Evolutionary conservation across 2,113 vertebrate genomes (phyloP).

Genomic region (Clupea harengus): DNA sequence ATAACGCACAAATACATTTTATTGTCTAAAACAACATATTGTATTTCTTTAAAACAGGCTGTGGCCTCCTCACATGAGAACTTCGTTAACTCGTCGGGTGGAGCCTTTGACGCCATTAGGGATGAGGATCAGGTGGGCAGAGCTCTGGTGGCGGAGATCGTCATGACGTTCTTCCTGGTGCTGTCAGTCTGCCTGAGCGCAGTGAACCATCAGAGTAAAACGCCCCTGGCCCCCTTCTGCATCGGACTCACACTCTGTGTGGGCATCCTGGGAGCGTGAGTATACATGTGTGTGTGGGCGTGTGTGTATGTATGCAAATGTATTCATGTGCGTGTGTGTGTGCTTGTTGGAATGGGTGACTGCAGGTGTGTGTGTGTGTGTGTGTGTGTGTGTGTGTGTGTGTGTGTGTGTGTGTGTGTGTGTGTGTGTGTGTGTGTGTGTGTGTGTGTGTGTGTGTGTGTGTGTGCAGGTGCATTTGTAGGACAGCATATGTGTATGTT

Average conservation of each 20-base stretch:
- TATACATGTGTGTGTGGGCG: neutral
- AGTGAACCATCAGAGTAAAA: slow-evolving; percentile 27
- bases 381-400: neutral
- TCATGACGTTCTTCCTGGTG: slow-evolving; percentile 27
- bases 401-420: neutral
- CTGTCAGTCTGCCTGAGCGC: slow-evolving; percentile 31
- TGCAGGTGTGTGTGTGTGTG: neutral
- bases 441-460: neutral
- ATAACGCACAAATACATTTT: neutral
- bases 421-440: neutral
- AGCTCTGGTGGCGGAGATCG: slow-evolving; percentile 23
- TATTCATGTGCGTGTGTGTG: neutral
- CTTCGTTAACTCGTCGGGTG: slow-evolving; percentile 26
- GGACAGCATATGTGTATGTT: neutral
- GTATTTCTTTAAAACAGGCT: neutral
- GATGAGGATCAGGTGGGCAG: slow-evolving; percentile 8
- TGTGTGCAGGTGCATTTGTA: neutral
- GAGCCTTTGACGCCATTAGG: slow-evolving; percentile 19
- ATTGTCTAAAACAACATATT: neutral
- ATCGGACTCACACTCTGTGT: slow-evolving; percentile 32
- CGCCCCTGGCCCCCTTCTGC: slow-evolving; percentile 25
- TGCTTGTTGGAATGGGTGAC: neutral
- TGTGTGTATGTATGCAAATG: neutral
- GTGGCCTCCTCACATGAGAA: slow-evolving; percentile 16
- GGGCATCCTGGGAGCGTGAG: slow-evolving; percentile 29